phyloP scores from a whole-genome alignment of 2,797 vertebrate genomes.

The Macrochelys suwanniensis region DNA sequence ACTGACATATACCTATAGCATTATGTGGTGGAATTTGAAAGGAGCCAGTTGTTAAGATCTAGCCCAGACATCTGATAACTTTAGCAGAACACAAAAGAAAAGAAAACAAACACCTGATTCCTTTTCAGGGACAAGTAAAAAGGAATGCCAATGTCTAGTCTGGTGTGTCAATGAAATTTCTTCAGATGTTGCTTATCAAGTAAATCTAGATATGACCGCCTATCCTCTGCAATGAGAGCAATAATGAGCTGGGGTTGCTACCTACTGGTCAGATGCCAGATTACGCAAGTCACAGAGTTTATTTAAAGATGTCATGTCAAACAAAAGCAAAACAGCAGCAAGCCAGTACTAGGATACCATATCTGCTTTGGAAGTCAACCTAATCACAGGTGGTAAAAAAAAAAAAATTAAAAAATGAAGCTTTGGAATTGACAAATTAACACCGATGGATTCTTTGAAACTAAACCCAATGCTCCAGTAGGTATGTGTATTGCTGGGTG shows the following conservation, averaged over 20 bases:
- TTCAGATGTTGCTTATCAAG: no score
- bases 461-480: neutral
- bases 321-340: neutral
- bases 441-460: neutral
- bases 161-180: neutral
- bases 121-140: neutral
- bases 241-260: neutral
- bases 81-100: neutral
- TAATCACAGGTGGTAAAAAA: neutral
- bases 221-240: neutral
- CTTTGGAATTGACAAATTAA: neutral
- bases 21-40: neutral
- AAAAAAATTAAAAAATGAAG: neutral
- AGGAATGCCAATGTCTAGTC: neutral
- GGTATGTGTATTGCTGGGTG: no score
- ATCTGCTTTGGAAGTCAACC: neutral
- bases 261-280: neutral
- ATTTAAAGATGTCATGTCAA: fast-evolving
- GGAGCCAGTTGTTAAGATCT: neutral
- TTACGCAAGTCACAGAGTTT: neutral
- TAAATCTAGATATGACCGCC: neutral
- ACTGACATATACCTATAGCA: neutral
- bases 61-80: neutral
- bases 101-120: neutral
- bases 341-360: neutral